Evolutionary conservation across 2,113 vertebrate genomes (phyloP).

Genomic region (Odocoileus virginianus): DNA sequence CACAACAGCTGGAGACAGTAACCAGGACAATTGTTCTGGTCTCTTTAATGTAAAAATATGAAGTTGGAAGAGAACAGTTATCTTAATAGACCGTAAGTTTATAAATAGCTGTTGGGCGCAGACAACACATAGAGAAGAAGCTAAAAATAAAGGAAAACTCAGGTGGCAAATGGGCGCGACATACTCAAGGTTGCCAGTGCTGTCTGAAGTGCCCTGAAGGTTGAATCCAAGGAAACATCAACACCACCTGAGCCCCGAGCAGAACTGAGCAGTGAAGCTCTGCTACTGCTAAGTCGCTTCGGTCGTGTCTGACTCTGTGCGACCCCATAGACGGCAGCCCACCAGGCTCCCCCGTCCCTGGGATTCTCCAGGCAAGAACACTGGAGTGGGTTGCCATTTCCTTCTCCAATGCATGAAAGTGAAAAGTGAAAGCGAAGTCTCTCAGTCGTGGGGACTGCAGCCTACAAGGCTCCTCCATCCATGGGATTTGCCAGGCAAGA

Average conservation of each 20-base stretch:
- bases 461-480: too few relatives aligned
- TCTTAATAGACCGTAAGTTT: not conserved
- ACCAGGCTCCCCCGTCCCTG: too few relatives aligned
- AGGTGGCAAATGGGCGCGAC: not conserved
- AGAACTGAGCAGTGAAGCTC: not conserved
- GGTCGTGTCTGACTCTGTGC: fast-evolving
- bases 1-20: not conserved
- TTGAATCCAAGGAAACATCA: not conserved
- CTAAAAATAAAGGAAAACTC: not conserved
- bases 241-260: not conserved
- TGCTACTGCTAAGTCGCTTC: not conserved
- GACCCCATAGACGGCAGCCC: fast-evolving
- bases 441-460: too few relatives aligned
- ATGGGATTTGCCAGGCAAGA: too few relatives aligned
- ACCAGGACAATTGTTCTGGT: not conserved
- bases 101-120: not conserved
- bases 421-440: too few relatives aligned
- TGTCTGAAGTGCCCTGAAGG: not conserved
- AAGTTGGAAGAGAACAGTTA: not conserved
- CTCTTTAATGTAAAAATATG: not conserved
- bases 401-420: too few relatives aligned
- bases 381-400: too few relatives aligned
- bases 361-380: too few relatives aligned
- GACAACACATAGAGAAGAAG: not conserved
- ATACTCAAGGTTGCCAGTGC: not conserved